phyloP scores from a whole-genome alignment of 2,797 vertebrate genomes.

The Tokudaia muenninki region DNA sequence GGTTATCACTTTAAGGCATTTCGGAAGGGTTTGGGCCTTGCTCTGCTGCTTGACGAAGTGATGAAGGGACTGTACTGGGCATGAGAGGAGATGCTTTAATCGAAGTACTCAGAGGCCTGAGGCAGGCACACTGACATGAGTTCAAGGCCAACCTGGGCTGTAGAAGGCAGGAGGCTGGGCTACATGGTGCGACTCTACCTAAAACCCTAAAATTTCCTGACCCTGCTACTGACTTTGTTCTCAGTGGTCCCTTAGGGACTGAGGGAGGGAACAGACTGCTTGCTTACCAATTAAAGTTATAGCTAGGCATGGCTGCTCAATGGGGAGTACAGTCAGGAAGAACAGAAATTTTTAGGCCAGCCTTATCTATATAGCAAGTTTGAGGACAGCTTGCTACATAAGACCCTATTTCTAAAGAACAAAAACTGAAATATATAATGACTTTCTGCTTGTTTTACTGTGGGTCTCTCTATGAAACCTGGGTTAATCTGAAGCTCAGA shows the following conservation, averaged over 20 bases:
- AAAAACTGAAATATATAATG: background rate
- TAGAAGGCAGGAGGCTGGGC: background rate
- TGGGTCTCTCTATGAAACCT: background rate
- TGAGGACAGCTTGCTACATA: background rate
- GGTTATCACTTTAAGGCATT: background rate
- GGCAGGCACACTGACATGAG: background rate
- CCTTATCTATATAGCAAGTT: background rate
- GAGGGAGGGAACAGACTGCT: background rate
- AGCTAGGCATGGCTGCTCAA: background rate
- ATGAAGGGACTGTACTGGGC: background rate
- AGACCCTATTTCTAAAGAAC: background rate
- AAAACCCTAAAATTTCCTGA: background rate
- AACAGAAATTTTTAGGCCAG: background rate
- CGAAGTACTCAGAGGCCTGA: background rate
- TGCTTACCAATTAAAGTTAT: conserved; percentile 35
- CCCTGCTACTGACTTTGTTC: conserved; percentile 10
- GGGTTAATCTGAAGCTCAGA: background rate
- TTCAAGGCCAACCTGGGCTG: background rate
- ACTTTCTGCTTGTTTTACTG: background rate
- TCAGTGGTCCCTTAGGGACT: background rate
- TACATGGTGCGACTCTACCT: background rate
- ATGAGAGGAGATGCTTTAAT: background rate
- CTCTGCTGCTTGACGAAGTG: background rate
- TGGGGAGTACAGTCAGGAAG: background rate
- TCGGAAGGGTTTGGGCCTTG: background rate